phyloP scores from a whole-genome alignment of 2,797 vertebrate genomes.

The Cyprinella venusta region DNA sequence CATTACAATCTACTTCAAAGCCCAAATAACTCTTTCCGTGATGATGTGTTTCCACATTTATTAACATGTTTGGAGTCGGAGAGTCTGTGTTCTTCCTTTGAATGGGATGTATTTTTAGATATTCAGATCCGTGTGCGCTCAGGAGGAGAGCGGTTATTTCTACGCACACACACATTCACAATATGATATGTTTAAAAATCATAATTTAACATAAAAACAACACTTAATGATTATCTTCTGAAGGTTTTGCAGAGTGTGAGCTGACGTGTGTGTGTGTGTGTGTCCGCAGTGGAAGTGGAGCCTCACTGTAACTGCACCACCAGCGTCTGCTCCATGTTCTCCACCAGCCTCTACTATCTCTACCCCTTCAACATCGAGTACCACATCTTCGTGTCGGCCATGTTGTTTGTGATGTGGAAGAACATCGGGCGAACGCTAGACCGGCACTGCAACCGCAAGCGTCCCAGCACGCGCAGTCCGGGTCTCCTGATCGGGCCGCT shows the following conservation, averaged over 20 bases:
- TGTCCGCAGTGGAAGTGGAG: constrained; percentile 76
- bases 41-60: too few relatives aligned
- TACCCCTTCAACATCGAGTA: constrained; percentile 98
- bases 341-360: constrained; percentile 89
- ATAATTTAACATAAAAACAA: too few relatives aligned
- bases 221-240: too few relatives aligned
- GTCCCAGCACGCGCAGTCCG: constrained; percentile 71
- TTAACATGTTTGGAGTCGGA: too few relatives aligned
- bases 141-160: too few relatives aligned
- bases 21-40: too few relatives aligned
- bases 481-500: constrained; percentile 81
- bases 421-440: constrained; percentile 91
- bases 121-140: too few relatives aligned
- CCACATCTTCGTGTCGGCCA: constrained; percentile 93
- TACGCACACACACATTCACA: too few relatives aligned
- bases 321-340: constrained; percentile 86
- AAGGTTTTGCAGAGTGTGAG: neutral
- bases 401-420: constrained; percentile 97
- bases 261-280: constrained; percentile 4
- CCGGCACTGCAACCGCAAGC: constrained; percentile 76
- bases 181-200: too few relatives aligned
- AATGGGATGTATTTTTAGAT: too few relatives aligned
- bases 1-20: too few relatives aligned
- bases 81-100: too few relatives aligned
- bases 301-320: constrained; percentile 90